phyloP scores from a whole-genome alignment of 1,140 invertebrate species.

The Drosophila dunni region DNA sequence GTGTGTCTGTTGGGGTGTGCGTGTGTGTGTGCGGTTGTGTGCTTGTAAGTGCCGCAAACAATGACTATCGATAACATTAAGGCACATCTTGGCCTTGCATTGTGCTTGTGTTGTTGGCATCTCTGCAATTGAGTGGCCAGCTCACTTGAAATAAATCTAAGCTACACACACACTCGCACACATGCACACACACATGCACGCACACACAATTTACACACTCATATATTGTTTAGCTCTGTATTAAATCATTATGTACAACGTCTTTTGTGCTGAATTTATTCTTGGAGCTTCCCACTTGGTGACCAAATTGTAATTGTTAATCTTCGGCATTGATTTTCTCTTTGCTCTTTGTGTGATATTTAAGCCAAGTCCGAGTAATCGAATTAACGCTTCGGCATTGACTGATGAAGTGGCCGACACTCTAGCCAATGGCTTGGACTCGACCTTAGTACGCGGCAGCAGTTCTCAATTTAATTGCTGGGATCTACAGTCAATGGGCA shows the following conservation, averaged over 20 bases:
- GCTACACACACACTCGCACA: constrained; percentile 32
- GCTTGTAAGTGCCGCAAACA: constrained; percentile 51
- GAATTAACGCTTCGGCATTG: constrained; percentile 61
- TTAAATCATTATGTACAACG: constrained; percentile 64
- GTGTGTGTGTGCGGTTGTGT: constrained; percentile 25
- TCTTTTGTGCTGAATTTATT: constrained; percentile 28
- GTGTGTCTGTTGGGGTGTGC: constrained; percentile 24
- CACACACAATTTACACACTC: background rate
- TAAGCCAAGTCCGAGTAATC: constrained; percentile 50
- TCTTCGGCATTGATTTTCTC: constrained; percentile 71
- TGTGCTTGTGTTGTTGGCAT: constrained; percentile 29
- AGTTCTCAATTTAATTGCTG: constrained; percentile 54
- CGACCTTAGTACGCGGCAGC: background rate
- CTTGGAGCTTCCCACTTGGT: constrained; percentile 30
- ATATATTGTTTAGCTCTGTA: constrained; percentile 32
- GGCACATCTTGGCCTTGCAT: constrained; percentile 55
- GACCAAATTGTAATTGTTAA: constrained; percentile 79
- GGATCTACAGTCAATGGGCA: constrained; percentile 37
- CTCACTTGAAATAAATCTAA: constrained; percentile 65
- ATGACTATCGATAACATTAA: constrained; percentile 72
- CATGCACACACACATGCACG: background rate
- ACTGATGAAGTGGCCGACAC: constrained; percentile 31
- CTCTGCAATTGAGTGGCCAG: constrained; percentile 55
- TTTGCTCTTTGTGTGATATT: constrained; percentile 32
- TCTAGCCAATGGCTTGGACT: background rate